These are phyloP conservation scores for Amblyraja radiata DNA, from an alignment of 2,797 vertebrate genomes.

Conservation along the genomic window DNA sequence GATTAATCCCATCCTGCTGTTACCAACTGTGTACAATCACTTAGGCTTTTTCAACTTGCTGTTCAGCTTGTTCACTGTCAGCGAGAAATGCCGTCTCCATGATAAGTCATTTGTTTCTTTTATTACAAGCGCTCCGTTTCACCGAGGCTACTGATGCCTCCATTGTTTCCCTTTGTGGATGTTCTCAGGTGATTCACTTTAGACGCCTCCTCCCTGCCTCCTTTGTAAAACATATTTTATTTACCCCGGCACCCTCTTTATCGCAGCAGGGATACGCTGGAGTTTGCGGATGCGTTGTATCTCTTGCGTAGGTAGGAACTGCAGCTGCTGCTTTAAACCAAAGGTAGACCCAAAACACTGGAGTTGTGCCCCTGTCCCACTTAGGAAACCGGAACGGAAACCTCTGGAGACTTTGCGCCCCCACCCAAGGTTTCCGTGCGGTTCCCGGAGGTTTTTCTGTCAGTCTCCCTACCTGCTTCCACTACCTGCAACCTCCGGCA, in stretches of 20 bases:
- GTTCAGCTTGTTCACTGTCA: background rate
- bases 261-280: no score
- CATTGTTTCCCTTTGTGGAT: background rate
- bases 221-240: background rate
- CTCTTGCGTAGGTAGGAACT: no score
- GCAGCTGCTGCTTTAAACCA: no score
- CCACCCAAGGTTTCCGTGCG: no score
- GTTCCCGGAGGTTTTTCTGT: no score
- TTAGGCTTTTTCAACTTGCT: conserved; percentile 6
- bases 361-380: no score
- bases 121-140: background rate
- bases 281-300: background rate
- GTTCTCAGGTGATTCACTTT: background rate
- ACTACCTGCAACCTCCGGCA: no score
- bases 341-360: no score
- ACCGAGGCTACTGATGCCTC: background rate
- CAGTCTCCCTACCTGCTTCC: no score
- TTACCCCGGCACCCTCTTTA: no score
- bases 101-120: conserved; percentile 1
- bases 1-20: conserved; percentile 32
- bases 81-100: background rate
- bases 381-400: no score
- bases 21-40: conserved; percentile 21
- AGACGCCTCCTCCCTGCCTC: background rate
- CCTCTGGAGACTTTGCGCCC: no score